Percentiles rank a stretch among this genome's conserved stretches.
phyloP scores from a whole-genome alignment of 1,140 invertebrate species.

The Drosophila nannoptera region DNA sequence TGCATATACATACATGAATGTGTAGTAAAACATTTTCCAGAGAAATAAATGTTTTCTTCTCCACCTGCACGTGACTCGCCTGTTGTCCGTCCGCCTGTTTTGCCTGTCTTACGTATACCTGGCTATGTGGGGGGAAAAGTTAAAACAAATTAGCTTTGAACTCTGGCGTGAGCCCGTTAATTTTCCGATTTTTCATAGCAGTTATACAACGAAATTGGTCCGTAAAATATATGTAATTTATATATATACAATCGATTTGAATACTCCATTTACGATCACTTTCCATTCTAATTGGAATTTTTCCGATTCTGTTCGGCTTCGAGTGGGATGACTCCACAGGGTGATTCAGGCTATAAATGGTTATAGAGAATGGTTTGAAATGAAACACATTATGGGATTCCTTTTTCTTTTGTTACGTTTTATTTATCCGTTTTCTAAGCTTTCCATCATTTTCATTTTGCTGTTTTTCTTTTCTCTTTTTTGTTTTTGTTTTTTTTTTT shows the following conservation, averaged over 20 bases:
- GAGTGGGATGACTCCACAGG: not conserved
- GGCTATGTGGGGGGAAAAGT: no score
- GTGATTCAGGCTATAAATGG: not conserved
- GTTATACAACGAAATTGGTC: no score
- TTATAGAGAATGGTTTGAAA: not conserved
- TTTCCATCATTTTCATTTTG: slow-evolving; percentile 27
- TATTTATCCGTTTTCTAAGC: slow-evolving; percentile 60
- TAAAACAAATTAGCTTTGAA: slow-evolving; percentile 1
- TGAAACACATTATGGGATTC: slow-evolving; percentile 38
- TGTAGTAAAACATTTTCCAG: slow-evolving; percentile 44
- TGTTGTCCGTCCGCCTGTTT: no score
- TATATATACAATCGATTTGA: no score
- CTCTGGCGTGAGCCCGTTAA: no score
- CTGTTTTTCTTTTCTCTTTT: slow-evolving; percentile 43
- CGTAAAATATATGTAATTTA: no score
- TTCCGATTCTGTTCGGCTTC: no score
- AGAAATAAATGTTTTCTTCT: slow-evolving; percentile 47
- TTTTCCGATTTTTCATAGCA: no score
- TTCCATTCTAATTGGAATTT: no score
- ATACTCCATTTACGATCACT: no score
- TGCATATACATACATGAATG: slow-evolving; percentile 35
- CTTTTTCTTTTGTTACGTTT: slow-evolving; percentile 71
- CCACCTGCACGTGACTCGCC: not conserved
- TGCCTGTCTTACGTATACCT: slow-evolving; percentile 16
- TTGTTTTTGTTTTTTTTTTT: slow-evolving; percentile 35